Conservation (phyloP, 2,797 vertebrate species). For the Danio albolineatus region DNA sequence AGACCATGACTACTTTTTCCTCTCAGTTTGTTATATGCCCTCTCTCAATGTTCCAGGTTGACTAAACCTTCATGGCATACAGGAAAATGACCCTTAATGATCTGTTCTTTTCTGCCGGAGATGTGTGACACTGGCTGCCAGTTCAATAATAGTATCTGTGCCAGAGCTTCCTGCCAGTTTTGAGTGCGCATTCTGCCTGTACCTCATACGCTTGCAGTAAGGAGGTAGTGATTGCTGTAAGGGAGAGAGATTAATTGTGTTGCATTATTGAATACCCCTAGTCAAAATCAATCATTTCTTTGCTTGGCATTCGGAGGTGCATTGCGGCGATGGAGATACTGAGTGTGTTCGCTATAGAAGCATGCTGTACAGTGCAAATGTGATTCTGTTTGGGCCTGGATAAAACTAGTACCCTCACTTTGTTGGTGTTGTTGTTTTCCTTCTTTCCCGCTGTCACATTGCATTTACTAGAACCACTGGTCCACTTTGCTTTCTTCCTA, state of each 20-base stretch:
- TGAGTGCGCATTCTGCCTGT: conserved; percentile 2
- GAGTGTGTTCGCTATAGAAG: conserved; percentile 9
- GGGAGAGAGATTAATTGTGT: conserved; percentile 56
- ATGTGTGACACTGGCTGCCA: conserved; percentile 9
- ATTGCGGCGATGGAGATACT: conserved; percentile 46
- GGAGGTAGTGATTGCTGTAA: conserved; percentile 31
- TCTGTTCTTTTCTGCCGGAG: conserved; percentile 11
- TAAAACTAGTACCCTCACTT: background rate
- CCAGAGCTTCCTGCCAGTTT: background rate
- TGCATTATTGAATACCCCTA: conserved; percentile 41
- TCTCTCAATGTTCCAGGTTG: background rate
- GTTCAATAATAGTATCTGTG: background rate
- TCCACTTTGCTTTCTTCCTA: conserved; percentile 4
- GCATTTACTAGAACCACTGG: conserved; percentile 1
- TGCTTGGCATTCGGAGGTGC: conserved; percentile 48
- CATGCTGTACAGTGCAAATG: background rate
- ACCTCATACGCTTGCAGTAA: conserved; percentile 9
- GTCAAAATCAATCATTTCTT: conserved; percentile 49
- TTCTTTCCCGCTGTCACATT: conserved; percentile 14
- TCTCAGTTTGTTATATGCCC: background rate
- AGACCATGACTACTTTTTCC: background rate
- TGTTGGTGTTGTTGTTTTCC: background rate
- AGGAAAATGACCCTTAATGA: conserved; percentile 4
- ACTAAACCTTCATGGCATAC: conserved; percentile 4
- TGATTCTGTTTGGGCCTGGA: background rate